Evolutionary conservation across 1,140 invertebrate species (phyloP).

Genomic region (Asbolus verrucosus): DNA sequence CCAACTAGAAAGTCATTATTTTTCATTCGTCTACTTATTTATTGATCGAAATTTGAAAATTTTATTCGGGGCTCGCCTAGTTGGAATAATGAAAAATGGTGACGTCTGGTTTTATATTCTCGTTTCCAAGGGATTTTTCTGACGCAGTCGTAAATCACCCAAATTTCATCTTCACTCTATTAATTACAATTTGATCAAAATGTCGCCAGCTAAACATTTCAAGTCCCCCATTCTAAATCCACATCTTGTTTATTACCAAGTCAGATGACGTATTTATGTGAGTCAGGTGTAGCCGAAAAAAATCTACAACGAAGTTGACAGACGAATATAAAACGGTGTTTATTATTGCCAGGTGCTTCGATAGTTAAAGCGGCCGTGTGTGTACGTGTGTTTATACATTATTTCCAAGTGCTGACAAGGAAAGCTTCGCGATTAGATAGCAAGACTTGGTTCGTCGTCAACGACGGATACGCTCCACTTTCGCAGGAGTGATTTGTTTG

Average conservation of each 20-base stretch:
- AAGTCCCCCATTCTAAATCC: background rate
- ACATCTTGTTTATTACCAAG: conserved; percentile 1
- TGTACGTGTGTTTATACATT: conserved; percentile 19
- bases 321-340: conserved; percentile 40
- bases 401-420: conserved; percentile 25
- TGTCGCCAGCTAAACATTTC: conserved; percentile 19
- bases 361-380: conserved; percentile 20
- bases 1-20: conserved; percentile 1
- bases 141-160: conserved; percentile 15
- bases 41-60: background rate
- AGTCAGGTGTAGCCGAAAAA: conserved; percentile 38
- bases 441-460: conserved; percentile 5
- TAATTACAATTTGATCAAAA: conserved; percentile 36
- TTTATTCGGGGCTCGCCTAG: background rate
- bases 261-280: conserved; percentile 40
- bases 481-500: conserved; percentile 32
- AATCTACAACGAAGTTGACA: conserved; percentile 32
- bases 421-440: conserved; percentile 39
- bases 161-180: conserved; percentile 8
- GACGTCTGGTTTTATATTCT: conserved; percentile 12
- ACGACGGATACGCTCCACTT: conserved; percentile 26
- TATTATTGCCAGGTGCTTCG: conserved; percentile 44
- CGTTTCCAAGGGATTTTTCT: conserved; percentile 25
- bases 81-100: conserved; percentile 7
- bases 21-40: background rate